A percentile compares a stretch with the other conserved stretches of the same genome.
Evolutionary conservation across 2,113 vertebrate genomes (phyloP).

Genomic region (Microcebus tavaratra): DNA sequence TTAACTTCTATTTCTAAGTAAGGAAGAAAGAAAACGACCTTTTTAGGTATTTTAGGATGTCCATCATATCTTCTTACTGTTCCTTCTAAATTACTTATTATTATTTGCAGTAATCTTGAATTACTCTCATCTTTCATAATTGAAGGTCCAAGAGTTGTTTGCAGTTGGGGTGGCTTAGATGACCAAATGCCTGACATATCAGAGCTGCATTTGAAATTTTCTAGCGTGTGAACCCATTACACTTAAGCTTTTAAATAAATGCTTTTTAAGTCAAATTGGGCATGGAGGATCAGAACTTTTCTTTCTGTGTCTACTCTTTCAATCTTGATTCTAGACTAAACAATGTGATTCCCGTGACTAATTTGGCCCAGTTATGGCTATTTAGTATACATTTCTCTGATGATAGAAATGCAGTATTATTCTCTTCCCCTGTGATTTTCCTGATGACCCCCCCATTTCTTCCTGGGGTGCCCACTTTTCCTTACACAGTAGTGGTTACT

Average conservation of each 20-base stretch:
- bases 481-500: neutral
- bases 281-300: neutral
- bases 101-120: neutral
- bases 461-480: slow-evolving; percentile 32
- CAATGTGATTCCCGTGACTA: neutral
- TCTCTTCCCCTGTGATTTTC: neutral
- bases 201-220: slow-evolving; percentile 27
- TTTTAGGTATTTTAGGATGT: neutral
- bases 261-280: slow-evolving; percentile 6
- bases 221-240: neutral
- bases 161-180: neutral
- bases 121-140: neutral
- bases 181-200: neutral
- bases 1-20: slow-evolving; percentile 15
- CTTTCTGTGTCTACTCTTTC: slow-evolving; percentile 8
- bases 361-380: neutral
- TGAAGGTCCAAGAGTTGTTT: neutral
- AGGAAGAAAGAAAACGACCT: neutral
- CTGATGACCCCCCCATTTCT: neutral
- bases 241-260: neutral
- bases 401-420: neutral
- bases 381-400: neutral
- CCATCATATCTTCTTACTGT: neutral
- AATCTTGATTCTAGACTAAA: neutral
- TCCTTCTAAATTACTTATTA: slow-evolving; percentile 7